A percentile compares a stretch with the other conserved stretches of the same genome.
phyloP scores from a whole-genome alignment of 2,888 invertebrate genomes.

The Lomographa bimaculata region DNA sequence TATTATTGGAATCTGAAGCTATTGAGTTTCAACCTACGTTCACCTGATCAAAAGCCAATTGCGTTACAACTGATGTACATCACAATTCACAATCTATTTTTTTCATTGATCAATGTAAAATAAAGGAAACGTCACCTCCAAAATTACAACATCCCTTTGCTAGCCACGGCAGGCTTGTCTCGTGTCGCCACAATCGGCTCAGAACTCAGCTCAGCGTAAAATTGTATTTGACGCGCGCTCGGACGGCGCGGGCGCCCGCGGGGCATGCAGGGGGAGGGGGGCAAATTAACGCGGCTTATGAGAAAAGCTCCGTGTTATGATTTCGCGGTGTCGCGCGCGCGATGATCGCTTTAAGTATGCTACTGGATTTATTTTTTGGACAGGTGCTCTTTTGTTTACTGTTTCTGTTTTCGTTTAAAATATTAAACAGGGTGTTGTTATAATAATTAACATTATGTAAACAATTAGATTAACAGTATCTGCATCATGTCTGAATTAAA shows the following conservation, averaged over 20 bases:
- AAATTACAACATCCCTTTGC: conserved; percentile 11
- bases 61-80: no score
- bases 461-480: no score
- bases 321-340: conserved; percentile 48
- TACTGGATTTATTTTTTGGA: conserved; percentile 45
- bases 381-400: conserved; percentile 50
- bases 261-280: conserved; percentile 28
- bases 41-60: no score
- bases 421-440: no score
- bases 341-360: conserved; percentile 70
- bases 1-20: no score
- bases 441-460: no score
- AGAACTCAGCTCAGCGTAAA: conserved; percentile 75
- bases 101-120: no score
- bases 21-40: no score
- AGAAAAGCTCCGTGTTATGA: conserved; percentile 78
- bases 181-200: conserved; percentile 81
- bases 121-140: conserved; percentile 51
- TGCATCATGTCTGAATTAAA: no score
- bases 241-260: conserved; percentile 36
- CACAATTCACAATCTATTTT: no score
- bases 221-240: conserved; percentile 81
- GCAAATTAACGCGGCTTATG: conserved; percentile 75
- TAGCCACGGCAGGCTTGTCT: conserved; percentile 65
- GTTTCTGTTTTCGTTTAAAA: conserved; percentile 10